Conservation (phyloP, 1,140 invertebrate species). For the Nomia melanderi region DNA sequence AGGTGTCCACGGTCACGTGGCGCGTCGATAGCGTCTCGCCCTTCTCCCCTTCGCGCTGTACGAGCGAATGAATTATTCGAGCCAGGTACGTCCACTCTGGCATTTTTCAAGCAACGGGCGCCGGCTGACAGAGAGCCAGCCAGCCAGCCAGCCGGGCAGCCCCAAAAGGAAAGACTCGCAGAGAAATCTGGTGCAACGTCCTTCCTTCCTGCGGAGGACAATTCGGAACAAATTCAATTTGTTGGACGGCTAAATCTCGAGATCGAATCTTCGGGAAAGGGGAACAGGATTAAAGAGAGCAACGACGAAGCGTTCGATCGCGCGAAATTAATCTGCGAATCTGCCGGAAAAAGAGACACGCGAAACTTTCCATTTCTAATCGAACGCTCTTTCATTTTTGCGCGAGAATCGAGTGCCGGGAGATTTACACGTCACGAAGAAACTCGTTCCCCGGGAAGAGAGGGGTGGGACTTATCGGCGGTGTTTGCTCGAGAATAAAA, state of each 20-base stretch:
- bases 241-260: slow-evolving; percentile 20
- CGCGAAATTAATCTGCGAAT: slow-evolving; percentile 6
- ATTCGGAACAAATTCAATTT: slow-evolving; percentile 40
- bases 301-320: slow-evolving; percentile 8
- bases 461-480: too few relatives aligned
- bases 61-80: neutral
- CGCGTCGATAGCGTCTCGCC: neutral
- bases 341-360: too few relatives aligned
- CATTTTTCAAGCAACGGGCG: neutral
- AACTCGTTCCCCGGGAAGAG: neutral
- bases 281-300: slow-evolving; percentile 14
- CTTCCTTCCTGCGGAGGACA: neutral
- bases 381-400: too few relatives aligned
- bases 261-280: slow-evolving; percentile 42
- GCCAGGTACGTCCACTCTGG: neutral
- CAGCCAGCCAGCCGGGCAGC: too few relatives aligned
- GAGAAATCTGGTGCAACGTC: slow-evolving; percentile 1
- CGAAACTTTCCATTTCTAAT: too few relatives aligned
- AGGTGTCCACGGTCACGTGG: neutral
- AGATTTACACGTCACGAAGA: too few relatives aligned
- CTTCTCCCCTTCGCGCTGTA: neutral
- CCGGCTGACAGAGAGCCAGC: too few relatives aligned
- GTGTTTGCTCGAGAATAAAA: neutral
- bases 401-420: too few relatives aligned
- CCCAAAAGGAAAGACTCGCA: neutral